A percentile compares a stretch with the other conserved stretches of the same genome.
Conservation (phyloP, 2,888 invertebrate genomes). For the Drosophila setosimentum region DNA sequence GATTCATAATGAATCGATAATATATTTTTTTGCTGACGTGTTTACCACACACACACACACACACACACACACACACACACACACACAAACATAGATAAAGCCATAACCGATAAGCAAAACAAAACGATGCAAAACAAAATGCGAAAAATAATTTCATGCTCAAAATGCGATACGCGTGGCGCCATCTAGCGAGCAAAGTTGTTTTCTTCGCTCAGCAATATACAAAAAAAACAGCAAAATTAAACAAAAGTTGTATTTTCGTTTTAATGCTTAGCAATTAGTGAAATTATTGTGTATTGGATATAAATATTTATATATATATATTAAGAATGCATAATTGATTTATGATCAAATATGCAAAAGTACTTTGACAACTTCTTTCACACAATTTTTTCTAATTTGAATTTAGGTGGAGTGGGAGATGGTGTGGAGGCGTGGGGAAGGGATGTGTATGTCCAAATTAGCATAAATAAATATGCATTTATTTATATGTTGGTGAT, state of each 20-base stretch:
- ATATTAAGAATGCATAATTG: conserved; percentile 70
- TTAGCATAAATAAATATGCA: conserved; percentile 61
- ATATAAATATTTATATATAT: conserved; percentile 22
- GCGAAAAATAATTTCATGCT: conserved; percentile 1
- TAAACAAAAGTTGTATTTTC: conserved; percentile 21
- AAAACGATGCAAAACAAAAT: neutral
- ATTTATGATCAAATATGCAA: conserved; percentile 65
- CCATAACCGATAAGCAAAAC: conserved; percentile 9
- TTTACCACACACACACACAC: conserved; percentile 2
- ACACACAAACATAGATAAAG: neutral
- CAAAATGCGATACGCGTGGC: conserved; percentile 51
- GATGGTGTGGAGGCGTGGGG: neutral
- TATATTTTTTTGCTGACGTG: conserved; percentile 15
- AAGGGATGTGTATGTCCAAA: conserved; percentile 1
- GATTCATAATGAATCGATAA: conserved; percentile 48
- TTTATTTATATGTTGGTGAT: conserved; percentile 27
- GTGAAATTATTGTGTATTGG: conserved; percentile 36
- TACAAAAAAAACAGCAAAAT: neutral
- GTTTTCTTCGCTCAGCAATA: conserved; percentile 31
- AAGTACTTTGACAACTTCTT: conserved; percentile 47
- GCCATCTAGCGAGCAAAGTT: conserved; percentile 51
- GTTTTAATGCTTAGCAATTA: conserved; percentile 33
- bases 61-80: neutral
- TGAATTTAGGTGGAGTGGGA: conserved; percentile 23
- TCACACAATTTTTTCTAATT: conserved; percentile 52